Evolutionary conservation across 1,140 invertebrate genomes (phyloP).

Genomic region (Drosophila sechellia): DNA sequence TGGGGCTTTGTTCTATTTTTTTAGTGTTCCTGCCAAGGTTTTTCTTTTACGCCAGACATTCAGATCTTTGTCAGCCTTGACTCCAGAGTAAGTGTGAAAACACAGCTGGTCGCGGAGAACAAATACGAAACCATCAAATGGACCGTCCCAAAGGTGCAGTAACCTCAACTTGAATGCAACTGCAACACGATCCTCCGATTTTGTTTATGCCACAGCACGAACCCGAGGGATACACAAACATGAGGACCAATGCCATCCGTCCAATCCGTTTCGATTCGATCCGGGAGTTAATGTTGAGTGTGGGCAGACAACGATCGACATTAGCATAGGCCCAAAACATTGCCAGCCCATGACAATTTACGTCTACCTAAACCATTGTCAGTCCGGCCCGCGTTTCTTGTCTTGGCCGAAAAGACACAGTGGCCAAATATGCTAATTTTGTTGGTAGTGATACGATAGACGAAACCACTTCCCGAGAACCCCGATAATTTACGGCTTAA

Average conservation of each 20-base stretch:
- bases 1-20: slow-evolving; percentile 6
- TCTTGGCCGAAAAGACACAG: slow-evolving; percentile 32
- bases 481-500: slow-evolving; percentile 65
- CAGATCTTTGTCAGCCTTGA: slow-evolving; percentile 41
- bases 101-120: slow-evolving; percentile 58
- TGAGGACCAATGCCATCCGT: slow-evolving; percentile 1
- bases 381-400: slow-evolving; percentile 21
- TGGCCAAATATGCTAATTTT: slow-evolving; percentile 77
- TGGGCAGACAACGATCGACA: slow-evolving; percentile 51
- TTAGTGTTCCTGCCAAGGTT: slow-evolving; percentile 20
- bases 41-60: slow-evolving; percentile 21
- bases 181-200: slow-evolving; percentile 56
- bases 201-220: slow-evolving; percentile 77
- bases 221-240: slow-evolving; percentile 46
- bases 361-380: slow-evolving; percentile 65
- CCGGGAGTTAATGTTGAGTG: slow-evolving; percentile 44
- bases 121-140: slow-evolving; percentile 49
- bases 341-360: slow-evolving; percentile 52
- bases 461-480: slow-evolving; percentile 22
- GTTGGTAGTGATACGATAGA: slow-evolving; percentile 44
- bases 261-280: not conserved
- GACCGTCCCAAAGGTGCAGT: slow-evolving; percentile 32
- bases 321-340: slow-evolving; percentile 47
- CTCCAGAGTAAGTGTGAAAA: slow-evolving; percentile 57
- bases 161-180: slow-evolving; percentile 25